Evolutionary conservation across 2,888 invertebrate species (phyloP).

Genomic region (Geophilus truncorum): DNA sequence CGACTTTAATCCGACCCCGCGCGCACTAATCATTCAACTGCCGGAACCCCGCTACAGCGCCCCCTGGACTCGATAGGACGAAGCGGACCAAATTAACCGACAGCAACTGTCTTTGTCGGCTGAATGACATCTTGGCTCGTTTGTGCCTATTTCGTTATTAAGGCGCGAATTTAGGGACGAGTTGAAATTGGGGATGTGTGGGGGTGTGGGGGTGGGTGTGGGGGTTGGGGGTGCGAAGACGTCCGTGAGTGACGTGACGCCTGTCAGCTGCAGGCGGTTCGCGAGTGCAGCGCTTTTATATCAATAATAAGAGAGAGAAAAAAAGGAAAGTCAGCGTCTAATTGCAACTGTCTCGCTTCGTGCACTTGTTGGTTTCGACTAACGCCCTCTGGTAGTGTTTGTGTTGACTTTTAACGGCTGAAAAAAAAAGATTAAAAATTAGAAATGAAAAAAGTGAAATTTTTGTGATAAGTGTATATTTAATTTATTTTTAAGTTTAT

Average conservation of each 20-base stretch:
- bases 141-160: constrained; percentile 17
- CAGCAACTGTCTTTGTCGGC: background rate
- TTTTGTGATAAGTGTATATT: too few species aligned
- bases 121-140: constrained; percentile 10
- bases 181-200: background rate
- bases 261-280: background rate
- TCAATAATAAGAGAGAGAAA: background rate
- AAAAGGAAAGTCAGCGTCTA: background rate
- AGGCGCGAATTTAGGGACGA: background rate
- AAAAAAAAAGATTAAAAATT: too few species aligned
- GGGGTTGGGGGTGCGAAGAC: background rate
- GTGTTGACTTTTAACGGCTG: too few species aligned
- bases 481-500: too few species aligned
- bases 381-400: too few species aligned
- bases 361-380: background rate
- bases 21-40: too few species aligned
- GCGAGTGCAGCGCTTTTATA: background rate
- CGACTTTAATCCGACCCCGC: background rate
- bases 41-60: background rate
- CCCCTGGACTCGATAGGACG: background rate
- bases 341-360: background rate
- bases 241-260: background rate
- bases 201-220: too few species aligned
- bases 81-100: background rate
- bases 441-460: too few species aligned